These are phyloP conservation scores for Cantharis rustica DNA, from an alignment of 2,888 invertebrate genomes.

Conservation along the genomic window DNA sequence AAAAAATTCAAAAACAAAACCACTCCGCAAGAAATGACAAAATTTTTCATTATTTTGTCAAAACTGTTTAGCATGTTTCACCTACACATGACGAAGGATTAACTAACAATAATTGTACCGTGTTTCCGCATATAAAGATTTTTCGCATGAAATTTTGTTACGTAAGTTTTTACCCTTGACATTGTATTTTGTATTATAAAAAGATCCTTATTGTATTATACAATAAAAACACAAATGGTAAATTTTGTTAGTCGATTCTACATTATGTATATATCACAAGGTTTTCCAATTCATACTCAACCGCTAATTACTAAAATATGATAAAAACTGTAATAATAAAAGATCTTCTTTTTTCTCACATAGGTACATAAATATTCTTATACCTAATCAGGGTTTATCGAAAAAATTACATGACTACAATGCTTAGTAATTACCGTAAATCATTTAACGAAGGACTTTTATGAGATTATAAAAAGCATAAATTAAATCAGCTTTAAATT, in stretches of 20 bases:
- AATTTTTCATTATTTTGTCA: not conserved
- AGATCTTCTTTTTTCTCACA: not conserved
- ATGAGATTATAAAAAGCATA: too few species aligned
- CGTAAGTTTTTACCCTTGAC: not conserved
- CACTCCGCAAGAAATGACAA: not conserved
- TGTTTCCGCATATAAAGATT: not conserved
- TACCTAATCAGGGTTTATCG: not conserved
- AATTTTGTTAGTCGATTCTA: not conserved
- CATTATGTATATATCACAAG: not conserved
- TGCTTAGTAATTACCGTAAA: too few species aligned
- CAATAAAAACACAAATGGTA: not conserved
- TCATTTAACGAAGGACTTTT: too few species aligned
- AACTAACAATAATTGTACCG: not conserved
- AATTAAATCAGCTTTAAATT: too few species aligned
- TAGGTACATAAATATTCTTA: not conserved
- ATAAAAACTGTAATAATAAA: not conserved
- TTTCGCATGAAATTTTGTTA: not conserved
- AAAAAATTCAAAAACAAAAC: not conserved
- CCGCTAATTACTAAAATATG: not conserved
- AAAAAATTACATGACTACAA: too few species aligned
- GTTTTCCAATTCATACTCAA: not conserved
- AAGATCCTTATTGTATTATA: not conserved
- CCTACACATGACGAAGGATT: not conserved
- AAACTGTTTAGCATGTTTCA: not conserved
- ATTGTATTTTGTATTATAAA: not conserved